Conservation (phyloP, 2,888 invertebrate genomes). For the Microchrysa polita region DNA sequence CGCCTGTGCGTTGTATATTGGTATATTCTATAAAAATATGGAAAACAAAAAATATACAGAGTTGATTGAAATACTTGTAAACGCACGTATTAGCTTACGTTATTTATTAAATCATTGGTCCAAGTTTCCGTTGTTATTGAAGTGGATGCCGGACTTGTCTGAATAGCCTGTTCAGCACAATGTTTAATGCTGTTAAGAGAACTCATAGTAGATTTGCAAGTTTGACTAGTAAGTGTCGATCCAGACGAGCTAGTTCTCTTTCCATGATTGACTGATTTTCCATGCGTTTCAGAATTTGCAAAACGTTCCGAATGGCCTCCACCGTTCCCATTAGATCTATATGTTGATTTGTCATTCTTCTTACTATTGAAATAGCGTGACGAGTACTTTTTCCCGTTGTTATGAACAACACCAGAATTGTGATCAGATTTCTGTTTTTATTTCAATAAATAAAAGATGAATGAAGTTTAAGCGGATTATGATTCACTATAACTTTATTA, state of each 20-base stretch:
- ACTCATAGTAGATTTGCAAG: slow-evolving; percentile 20
- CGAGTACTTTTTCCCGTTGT: slow-evolving; percentile 52
- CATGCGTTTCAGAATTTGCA: not conserved
- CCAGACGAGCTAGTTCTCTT: slow-evolving; percentile 24
- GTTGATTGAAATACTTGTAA: too few relatives aligned
- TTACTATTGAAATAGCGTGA: slow-evolving; percentile 56
- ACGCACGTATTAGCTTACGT: not conserved
- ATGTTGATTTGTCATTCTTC: slow-evolving; percentile 49
- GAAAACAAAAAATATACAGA: not conserved
- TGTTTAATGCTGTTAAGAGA: not conserved
- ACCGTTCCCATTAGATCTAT: slow-evolving; percentile 48
- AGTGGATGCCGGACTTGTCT: slow-evolving; percentile 51
- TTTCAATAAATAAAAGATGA: too few relatives aligned
- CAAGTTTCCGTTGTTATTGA: slow-evolving; percentile 46
- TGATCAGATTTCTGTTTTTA: slow-evolving; percentile 33
- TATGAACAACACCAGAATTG: not conserved
- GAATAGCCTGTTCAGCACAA: slow-evolving; percentile 50
- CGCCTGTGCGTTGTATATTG: slow-evolving; percentile 24
- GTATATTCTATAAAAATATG: not conserved
- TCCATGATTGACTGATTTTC: not conserved
- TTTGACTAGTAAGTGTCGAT: slow-evolving; percentile 18
- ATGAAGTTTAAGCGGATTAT: too few relatives aligned
- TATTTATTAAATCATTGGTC: slow-evolving; percentile 34
- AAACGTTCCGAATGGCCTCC: slow-evolving; percentile 39
- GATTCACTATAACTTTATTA: too few relatives aligned